These are phyloP conservation scores for Volucella zonaria DNA, from an alignment of 2,888 invertebrate genomes.

Conservation along the genomic window DNA sequence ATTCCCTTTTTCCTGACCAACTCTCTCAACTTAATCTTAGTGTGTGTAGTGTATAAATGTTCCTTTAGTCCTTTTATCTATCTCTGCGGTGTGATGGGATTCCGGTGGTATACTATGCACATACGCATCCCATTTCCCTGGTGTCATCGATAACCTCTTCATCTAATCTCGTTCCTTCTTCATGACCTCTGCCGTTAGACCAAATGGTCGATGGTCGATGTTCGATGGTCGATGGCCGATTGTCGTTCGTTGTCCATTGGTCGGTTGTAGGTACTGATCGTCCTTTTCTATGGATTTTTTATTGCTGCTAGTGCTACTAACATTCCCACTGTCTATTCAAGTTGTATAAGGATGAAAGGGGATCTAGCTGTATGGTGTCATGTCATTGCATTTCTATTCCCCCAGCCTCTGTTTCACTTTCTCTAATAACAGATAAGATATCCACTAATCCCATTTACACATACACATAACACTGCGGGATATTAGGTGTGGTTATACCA, in stretches of 20 bases:
- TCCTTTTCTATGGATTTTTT: conserved; percentile 41
- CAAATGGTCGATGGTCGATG: no score
- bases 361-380: conserved; percentile 31
- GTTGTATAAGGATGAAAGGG: background rate
- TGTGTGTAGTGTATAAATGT: conserved; percentile 1
- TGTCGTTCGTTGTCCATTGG: conserved; percentile 9
- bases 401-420: background rate
- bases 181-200: background rate
- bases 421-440: conserved; percentile 71
- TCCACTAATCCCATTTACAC: conserved; percentile 68
- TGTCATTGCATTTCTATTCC: conserved; percentile 58
- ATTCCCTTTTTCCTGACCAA: conserved; percentile 19
- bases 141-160: conserved; percentile 70
- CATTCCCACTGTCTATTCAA: no score
- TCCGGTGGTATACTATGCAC: conserved; percentile 19
- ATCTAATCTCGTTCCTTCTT: conserved; percentile 43
- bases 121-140: conserved; percentile 53
- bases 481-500: conserved; percentile 53
- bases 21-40: background rate
- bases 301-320: conserved; percentile 29
- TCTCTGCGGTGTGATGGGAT: conserved; percentile 21
- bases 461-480: conserved; percentile 46
- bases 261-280: background rate
- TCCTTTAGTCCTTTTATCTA: background rate
- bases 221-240: no score